These are phyloP conservation scores for Mustela lutreola DNA, from an alignment of 2,113 vertebrate species.

Conservation along the genomic window DNA sequence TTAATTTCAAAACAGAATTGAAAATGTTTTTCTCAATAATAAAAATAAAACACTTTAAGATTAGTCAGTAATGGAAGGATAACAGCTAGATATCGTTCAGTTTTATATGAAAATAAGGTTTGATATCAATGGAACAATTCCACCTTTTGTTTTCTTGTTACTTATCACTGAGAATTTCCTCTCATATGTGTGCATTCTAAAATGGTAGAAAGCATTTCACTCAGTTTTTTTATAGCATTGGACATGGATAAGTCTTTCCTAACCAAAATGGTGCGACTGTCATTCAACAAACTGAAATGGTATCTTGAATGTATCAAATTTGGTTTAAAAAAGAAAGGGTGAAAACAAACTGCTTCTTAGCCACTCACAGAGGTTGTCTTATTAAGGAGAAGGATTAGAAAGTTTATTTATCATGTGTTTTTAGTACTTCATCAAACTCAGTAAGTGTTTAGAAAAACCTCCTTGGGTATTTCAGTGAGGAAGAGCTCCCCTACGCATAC, in stretches of 20 bases:
- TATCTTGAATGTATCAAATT: neutral
- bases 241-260: neutral
- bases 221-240: neutral
- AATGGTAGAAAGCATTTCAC: neutral
- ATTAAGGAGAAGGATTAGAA: neutral
- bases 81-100: neutral
- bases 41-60: neutral
- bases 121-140: neutral
- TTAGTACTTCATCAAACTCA: neutral
- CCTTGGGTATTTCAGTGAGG: neutral
- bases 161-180: slow-evolving; percentile 2
- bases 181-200: neutral
- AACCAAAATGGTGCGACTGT: neutral
- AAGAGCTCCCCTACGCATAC: neutral
- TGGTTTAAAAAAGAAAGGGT: neutral
- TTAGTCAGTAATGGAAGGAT: neutral
- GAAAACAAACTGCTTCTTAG: neutral
- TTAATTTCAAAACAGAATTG: neutral
- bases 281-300: slow-evolving; percentile 14
- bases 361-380: neutral
- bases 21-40: neutral
- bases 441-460: neutral
- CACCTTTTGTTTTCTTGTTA: neutral
- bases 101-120: neutral
- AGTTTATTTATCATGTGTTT: neutral